These are phyloP conservation scores for Drosophila pullipes DNA, from an alignment of 2,888 invertebrate species.

Conservation along the genomic window DNA sequence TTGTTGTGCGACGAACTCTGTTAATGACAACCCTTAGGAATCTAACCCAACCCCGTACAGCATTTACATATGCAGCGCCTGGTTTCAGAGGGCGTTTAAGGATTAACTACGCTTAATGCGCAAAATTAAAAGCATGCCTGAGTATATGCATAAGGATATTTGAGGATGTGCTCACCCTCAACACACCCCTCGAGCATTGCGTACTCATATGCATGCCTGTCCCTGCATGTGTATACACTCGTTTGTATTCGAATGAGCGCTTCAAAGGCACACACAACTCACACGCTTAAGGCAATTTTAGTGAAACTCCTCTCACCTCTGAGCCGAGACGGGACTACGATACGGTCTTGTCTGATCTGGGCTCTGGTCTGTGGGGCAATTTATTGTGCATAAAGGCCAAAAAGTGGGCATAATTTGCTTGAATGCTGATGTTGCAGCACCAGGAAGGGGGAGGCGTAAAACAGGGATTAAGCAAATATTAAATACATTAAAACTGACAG, in stretches of 20 bases:
- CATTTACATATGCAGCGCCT: conserved; percentile 49
- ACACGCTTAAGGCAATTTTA: conserved; percentile 67
- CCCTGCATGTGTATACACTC: conserved; percentile 2
- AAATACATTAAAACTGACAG: conserved; percentile 78
- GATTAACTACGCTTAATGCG: conserved; percentile 79
- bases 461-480: conserved; percentile 70
- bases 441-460: not conserved
- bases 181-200: not conserved
- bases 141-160: conserved; percentile 38
- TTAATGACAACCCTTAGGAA: conserved; percentile 61
- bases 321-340: conserved; percentile 4
- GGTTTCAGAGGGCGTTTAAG: conserved; percentile 54
- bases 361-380: conserved; percentile 30
- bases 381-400: conserved; percentile 73
- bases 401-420: conserved; percentile 65
- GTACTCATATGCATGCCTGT: not conserved
- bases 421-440: conserved; percentile 16
- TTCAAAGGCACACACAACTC: conserved; percentile 68
- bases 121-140: conserved; percentile 75
- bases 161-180: conserved; percentile 29
- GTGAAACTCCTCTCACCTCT: conserved; percentile 51
- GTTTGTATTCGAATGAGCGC: conserved; percentile 31
- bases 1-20: conserved; percentile 46
- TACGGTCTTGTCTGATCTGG: conserved; percentile 32
- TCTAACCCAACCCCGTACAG: conserved; percentile 9